Percentiles rank a stretch among this genome's conserved stretches.
Conservation (phyloP, 2,888 invertebrate species). For the Microchrysa polita region DNA sequence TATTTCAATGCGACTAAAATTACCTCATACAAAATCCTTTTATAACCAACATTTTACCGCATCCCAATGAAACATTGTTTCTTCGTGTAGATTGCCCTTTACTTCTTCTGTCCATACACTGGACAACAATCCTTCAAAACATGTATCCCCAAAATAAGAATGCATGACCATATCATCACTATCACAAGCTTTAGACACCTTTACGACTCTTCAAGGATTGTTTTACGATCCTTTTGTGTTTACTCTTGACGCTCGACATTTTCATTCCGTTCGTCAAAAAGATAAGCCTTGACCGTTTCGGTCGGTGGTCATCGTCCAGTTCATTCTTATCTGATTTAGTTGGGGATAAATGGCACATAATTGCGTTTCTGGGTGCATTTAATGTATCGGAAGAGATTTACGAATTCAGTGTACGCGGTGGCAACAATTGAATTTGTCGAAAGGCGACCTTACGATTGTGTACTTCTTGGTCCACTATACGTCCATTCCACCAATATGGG, state of each 20-base stretch:
- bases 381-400: conserved; percentile 61
- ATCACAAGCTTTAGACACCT: conserved; percentile 45
- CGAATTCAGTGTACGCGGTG: conserved; percentile 48
- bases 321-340: conserved; percentile 50
- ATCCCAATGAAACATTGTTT: no score
- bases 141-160: conserved; percentile 19
- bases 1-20: no score
- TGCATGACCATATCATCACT: conserved; percentile 6
- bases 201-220: conserved; percentile 45
- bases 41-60: no score
- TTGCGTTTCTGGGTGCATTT: conserved; percentile 52
- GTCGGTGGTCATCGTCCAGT: conserved; percentile 47
- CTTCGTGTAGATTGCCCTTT: no score
- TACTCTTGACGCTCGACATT: conserved; percentile 43
- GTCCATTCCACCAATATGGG: conserved; percentile 1
- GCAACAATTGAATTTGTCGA: conserved; percentile 46
- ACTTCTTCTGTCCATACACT: no score
- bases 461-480: no score
- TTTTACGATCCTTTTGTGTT: conserved; percentile 47
- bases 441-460: conserved; percentile 5
- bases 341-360: conserved; percentile 46
- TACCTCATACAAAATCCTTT: no score
- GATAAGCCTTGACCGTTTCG: conserved; percentile 48
- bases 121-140: conserved; percentile 10
- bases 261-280: conserved; percentile 45